Percentiles rank a stretch among this genome's conserved stretches.
Conservation (phyloP, 2,888 invertebrate species). For the Tethea ocularis region DNA sequence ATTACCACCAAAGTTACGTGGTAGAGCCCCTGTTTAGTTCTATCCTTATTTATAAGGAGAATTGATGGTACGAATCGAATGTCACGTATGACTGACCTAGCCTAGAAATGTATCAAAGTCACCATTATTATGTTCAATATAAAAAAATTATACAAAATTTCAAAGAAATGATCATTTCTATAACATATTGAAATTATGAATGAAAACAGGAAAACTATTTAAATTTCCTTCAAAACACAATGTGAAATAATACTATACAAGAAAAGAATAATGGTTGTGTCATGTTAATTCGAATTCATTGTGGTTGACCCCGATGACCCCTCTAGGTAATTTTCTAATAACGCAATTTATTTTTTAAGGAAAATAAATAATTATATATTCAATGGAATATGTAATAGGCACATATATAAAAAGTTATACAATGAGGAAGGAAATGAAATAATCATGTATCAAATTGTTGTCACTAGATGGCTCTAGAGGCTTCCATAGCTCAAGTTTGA, state of each 20-base stretch:
- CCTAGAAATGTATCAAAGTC: background rate
- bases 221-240: background rate
- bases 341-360: background rate
- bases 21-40: too few species aligned
- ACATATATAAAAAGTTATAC: too few species aligned
- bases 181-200: background rate
- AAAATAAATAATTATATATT: background rate
- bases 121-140: background rate
- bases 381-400: background rate
- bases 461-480: too few species aligned
- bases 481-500: too few species aligned
- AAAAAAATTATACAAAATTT: background rate
- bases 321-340: background rate
- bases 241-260: background rate
- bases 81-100: background rate
- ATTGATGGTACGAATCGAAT: too few species aligned
- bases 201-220: background rate
- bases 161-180: background rate
- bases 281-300: background rate
- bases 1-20: too few species aligned
- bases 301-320: background rate
- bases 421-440: background rate
- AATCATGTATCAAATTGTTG: too few species aligned
- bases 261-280: background rate
- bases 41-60: too few species aligned